Percentiles rank a stretch among this genome's conserved stretches.
Evolutionary conservation across 2,888 invertebrate species (phyloP).

Genomic region (Isotomurus palustris): DNA sequence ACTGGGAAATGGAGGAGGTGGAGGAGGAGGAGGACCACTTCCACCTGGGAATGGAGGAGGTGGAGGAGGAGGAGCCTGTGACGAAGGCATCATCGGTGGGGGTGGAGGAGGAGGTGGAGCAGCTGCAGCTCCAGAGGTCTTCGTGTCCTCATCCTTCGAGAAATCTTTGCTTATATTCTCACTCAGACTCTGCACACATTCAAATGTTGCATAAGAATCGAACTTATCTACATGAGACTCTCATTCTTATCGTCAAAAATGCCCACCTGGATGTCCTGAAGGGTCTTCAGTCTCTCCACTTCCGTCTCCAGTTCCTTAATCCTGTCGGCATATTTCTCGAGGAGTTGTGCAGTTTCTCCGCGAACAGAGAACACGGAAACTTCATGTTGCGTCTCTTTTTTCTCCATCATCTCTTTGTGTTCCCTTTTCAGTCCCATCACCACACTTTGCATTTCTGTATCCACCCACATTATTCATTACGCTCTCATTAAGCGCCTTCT

Average conservation of each 20-base stretch:
- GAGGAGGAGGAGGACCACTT: slow-evolving; percentile 47
- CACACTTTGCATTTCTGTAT: slow-evolving; percentile 49
- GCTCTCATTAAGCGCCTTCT: background rate
- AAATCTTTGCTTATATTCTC: slow-evolving; percentile 29
- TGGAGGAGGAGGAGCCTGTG: slow-evolving; percentile 46
- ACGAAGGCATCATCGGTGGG: slow-evolving; percentile 45
- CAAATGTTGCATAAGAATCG: too few species aligned
- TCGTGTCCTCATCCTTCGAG: slow-evolving; percentile 18
- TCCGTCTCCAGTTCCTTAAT: slow-evolving; percentile 52
- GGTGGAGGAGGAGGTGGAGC: slow-evolving; percentile 30
- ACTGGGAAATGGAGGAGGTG: slow-evolving; percentile 34
- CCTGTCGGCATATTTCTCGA: slow-evolving; percentile 50
- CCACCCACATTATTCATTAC: background rate
- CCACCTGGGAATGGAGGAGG: slow-evolving; percentile 51
- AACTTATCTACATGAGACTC: too few species aligned
- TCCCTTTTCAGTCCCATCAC: slow-evolving; percentile 52
- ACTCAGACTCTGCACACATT: slow-evolving; percentile 24
- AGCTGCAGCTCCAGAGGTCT: slow-evolving; percentile 25
- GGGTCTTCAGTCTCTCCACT: slow-evolving; percentile 51
- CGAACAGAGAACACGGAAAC: slow-evolving; percentile 47
- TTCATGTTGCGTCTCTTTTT: slow-evolving; percentile 49
- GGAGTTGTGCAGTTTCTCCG: slow-evolving; percentile 51
- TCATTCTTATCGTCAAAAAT: too few species aligned
- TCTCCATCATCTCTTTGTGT: slow-evolving; percentile 51
- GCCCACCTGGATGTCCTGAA: slow-evolving; percentile 55